A percentile compares a stretch with the other conserved stretches of the same genome.
Evolutionary conservation across 2,888 invertebrate species (phyloP).

Genomic region (Sphaerophoria rueppellii): DNA sequence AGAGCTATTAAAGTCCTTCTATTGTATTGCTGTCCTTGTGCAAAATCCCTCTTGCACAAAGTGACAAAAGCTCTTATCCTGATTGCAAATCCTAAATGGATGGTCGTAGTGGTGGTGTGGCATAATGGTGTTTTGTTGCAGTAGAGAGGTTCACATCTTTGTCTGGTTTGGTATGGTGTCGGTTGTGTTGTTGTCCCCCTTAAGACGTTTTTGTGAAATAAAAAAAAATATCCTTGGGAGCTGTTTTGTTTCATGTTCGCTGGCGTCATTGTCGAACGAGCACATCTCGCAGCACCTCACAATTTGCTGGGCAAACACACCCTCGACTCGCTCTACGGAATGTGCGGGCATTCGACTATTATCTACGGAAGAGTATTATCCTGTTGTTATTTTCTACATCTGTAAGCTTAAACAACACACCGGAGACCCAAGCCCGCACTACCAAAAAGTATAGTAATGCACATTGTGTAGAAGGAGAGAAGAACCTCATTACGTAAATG

Average conservation of each 20-base stretch:
- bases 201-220: slow-evolving; percentile 31
- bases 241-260: slow-evolving; percentile 64
- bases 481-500: slow-evolving; percentile 70
- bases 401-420: slow-evolving; percentile 64
- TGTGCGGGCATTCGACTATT: slow-evolving; percentile 60
- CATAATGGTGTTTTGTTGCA: neutral
- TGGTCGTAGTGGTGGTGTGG: slow-evolving; percentile 36
- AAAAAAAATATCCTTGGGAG: slow-evolving; percentile 57
- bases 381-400: slow-evolving; percentile 66
- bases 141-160: slow-evolving; percentile 1
- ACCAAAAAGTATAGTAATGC: slow-evolving; percentile 30
- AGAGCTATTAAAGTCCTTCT: slow-evolving; percentile 67
- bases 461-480: slow-evolving; percentile 9
- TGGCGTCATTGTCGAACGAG: slow-evolving; percentile 66
- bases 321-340: slow-evolving; percentile 27
- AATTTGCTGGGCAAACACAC: slow-evolving; percentile 55
- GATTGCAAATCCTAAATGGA: slow-evolving; percentile 72
- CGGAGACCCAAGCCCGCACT: neutral
- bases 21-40: slow-evolving; percentile 69
- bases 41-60: slow-evolving; percentile 69
- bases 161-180: neutral
- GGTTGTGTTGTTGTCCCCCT: slow-evolving; percentile 9
- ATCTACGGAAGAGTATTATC: slow-evolving; percentile 62
- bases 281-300: slow-evolving; percentile 64
- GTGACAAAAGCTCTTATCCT: slow-evolving; percentile 74